These are phyloP conservation scores for Zaprionus kolodkinae DNA, from an alignment of 1,140 invertebrate species.

Conservation along the genomic window DNA sequence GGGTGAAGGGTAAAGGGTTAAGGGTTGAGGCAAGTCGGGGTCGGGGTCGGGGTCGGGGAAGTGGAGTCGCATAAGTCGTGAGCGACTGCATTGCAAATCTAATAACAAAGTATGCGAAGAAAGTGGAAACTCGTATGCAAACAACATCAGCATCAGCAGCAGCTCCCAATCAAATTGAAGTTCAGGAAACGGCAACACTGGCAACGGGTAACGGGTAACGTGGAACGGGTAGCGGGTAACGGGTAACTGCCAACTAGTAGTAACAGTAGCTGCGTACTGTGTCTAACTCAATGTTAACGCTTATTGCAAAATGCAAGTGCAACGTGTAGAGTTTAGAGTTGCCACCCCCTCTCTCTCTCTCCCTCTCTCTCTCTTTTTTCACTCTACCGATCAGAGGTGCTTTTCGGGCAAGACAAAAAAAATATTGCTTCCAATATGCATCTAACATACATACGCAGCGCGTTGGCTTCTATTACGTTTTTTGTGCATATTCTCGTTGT, in stretches of 20 bases:
- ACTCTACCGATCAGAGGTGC: background rate
- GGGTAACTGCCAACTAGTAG: background rate
- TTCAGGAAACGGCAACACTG: conserved; percentile 1
- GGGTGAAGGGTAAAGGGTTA: background rate
- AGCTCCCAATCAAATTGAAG: conserved; percentile 50
- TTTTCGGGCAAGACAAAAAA: conserved; percentile 1
- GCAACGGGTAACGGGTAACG: background rate
- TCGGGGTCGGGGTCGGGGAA: no score
- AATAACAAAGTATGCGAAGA: conserved; percentile 64
- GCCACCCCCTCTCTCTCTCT: background rate
- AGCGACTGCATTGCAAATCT: conserved; percentile 60
- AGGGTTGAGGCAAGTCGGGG: no score
- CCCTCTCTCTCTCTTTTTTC: background rate
- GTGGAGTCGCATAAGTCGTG: conserved; percentile 40
- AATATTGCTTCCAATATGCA: conserved; percentile 1
- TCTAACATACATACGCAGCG: background rate
- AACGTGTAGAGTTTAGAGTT: conserved; percentile 42
- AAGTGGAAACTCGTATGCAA: conserved; percentile 46
- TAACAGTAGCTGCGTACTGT: conserved; percentile 11
- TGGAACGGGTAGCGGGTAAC: background rate
- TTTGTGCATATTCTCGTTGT: conserved; percentile 5
- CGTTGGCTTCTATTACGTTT: background rate
- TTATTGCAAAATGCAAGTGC: conserved; percentile 61
- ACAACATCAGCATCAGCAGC: conserved; percentile 40
- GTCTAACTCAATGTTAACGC: conserved; percentile 37